Percentiles rank a stretch among this genome's conserved stretches.
Conservation (phyloP, 2,797 vertebrate species). For the Hafferia zeledoni region DNA sequence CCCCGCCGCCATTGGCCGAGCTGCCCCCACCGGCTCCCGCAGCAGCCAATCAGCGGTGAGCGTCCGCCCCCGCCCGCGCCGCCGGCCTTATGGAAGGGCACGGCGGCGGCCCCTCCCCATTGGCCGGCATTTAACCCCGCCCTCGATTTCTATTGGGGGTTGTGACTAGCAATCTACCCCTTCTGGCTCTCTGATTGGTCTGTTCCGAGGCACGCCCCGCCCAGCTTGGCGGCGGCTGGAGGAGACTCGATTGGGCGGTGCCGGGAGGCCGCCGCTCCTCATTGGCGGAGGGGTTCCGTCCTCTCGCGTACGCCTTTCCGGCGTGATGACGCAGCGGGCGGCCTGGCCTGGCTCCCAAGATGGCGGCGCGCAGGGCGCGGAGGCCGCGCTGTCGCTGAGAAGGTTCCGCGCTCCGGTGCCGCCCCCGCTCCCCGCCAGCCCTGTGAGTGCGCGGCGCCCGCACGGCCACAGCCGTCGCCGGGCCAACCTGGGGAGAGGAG, state of each 20-base stretch:
- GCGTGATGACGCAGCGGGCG: neutral
- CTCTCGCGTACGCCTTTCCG: neutral
- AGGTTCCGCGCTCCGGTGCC: neutral
- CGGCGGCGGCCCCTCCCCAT: neutral
- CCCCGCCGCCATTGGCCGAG: slow-evolving; percentile 52
- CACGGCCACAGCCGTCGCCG: neutral
- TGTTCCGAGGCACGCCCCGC: fast-evolving
- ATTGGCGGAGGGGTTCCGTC: no score
- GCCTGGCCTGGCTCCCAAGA: slow-evolving; percentile 14
- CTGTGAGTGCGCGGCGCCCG: neutral
- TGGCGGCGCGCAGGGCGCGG: slow-evolving; percentile 50
- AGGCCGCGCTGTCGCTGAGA: neutral
- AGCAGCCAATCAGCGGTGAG: neutral
- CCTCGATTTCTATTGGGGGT: neutral
- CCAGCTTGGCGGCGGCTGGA: neutral
- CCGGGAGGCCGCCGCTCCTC: no score
- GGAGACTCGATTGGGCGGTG: neutral
- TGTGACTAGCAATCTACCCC: neutral
- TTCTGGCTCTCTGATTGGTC: neutral
- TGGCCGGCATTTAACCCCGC: neutral
- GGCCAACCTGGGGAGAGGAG: no score
- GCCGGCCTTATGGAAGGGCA: neutral
- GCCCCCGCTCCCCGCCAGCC: neutral
- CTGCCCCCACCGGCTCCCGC: fast-evolving
- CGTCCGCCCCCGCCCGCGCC: neutral